These are phyloP conservation scores for Ptilodon capucinus DNA, from an alignment of 2,888 invertebrate genomes.

Conservation along the genomic window DNA sequence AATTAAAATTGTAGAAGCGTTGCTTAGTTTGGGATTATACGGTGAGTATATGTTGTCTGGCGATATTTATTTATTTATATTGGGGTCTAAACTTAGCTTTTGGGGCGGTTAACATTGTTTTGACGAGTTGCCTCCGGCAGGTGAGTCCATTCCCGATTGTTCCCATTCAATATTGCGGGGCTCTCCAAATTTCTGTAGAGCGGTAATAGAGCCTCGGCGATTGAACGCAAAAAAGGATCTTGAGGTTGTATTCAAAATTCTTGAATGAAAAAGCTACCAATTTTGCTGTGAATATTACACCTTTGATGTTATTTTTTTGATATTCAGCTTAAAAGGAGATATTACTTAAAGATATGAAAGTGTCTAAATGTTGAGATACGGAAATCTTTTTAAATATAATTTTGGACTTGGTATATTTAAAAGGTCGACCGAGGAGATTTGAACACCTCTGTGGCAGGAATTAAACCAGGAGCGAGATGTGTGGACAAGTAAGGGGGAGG, in stretches of 20 bases:
- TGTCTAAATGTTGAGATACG: too few species aligned
- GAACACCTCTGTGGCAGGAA: too few species aligned
- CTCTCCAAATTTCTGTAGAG: neutral
- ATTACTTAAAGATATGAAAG: neutral
- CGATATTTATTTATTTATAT: conserved; percentile 25
- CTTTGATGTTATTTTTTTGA: neutral
- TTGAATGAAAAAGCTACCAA: neutral
- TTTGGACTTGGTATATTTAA: too few species aligned
- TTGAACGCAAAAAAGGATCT: neutral
- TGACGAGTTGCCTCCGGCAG: conserved; percentile 19
- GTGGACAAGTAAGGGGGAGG: too few species aligned
- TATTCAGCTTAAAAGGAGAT: neutral
- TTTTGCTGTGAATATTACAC: neutral
- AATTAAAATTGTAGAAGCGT: too few species aligned
- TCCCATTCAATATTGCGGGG: neutral
- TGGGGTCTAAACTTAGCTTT: conserved; percentile 30
- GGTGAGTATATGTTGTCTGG: too few species aligned
- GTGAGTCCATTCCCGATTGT: conserved; percentile 14
- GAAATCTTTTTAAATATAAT: too few species aligned
- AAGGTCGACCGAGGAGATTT: too few species aligned
- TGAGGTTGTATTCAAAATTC: neutral
- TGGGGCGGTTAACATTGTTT: conserved; percentile 23
- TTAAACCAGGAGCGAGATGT: too few species aligned
- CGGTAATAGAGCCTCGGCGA: neutral
- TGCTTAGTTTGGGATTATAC: too few species aligned